Evolutionary conservation across 2,113 vertebrate genomes (phyloP).

Genomic region (Arizona elegans): DNA sequence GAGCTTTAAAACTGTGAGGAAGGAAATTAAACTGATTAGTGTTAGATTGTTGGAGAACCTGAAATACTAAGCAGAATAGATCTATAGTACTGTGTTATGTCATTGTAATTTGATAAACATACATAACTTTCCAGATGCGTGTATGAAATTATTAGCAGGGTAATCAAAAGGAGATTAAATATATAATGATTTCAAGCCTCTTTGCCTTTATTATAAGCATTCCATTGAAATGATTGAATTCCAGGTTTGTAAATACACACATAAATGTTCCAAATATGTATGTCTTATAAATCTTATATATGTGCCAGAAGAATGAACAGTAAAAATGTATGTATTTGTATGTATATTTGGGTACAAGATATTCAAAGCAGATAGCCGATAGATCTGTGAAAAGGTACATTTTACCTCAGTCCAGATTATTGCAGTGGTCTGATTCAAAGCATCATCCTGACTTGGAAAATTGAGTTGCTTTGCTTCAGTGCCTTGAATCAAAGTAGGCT

Average conservation of each 20-base stretch:
- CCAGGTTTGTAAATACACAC: background rate
- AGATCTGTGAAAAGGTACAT: background rate
- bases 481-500: background rate
- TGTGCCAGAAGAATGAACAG: background rate
- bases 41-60: conserved; percentile 1
- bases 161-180: conserved; percentile 9
- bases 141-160: background rate
- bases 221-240: conserved; percentile 3
- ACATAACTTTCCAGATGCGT: background rate
- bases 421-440: background rate
- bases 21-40: conserved; percentile 22
- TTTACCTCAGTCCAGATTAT: background rate
- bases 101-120: conserved; percentile 7
- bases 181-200: background rate
- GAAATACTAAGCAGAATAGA: conserved; percentile 1
- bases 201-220: conserved; percentile 5
- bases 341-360: background rate
- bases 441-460: background rate
- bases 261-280: background rate
- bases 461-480: background rate
- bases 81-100: background rate
- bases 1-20: conserved; percentile 5
- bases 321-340: background rate
- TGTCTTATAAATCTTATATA: background rate
- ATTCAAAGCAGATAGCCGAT: background rate